Base-by-base conservation (phyloP, 2,888 invertebrate genomes). In the Mesorhabditis belari region DNA sequence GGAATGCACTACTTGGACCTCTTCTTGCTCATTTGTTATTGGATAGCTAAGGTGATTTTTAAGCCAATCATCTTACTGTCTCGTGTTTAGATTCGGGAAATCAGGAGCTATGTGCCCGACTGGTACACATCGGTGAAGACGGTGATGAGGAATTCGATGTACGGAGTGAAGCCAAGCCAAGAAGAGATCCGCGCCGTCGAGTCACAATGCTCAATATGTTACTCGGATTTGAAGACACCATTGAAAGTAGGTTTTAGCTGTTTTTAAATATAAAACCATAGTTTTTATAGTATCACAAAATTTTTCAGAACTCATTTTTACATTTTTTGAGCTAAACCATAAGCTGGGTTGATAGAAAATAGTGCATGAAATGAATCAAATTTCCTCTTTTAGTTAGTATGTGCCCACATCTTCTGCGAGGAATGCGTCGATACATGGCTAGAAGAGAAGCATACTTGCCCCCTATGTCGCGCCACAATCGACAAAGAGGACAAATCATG, bases 371-470 rank as follows among this genome's bases (percentile, higher is more conserved):
- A n/a, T n/a, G n/a, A n/a, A n/a, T n/a, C n/a, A n/a, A n/a, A n/a
- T n/a, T n/a, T 3, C 12, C 25, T 17, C 6, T 65, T 74, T 60
- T 61, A 75, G 69, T 65, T 77, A 5, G 60, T 65, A 4, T 77
- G 77, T 57, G 61, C 61, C 9, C 77, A 77, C 57, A 68, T 75
- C 17, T 77, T 77, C 61, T 77, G 77, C 54, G 64, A 67, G 29
- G 61, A 60, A 5, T 77, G 77, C 53, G 74, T 77, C 23, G 72
- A 73, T 27, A 75, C 74, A 9, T 77, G 77, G 75, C 55, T 74
- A 49, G 75, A 75, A 29, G 63, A 66, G 58, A 69, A 74, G 24
- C 63, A 67, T 17, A 77, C 76, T 1, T 77, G 77, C 29, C 77
- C 77, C 5, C 71, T 75, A 57, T 77, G 77, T 57, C 62, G 77